Evolutionary conservation across 2,888 invertebrate genomes (phyloP), one percentile per base, ranked within the genome.

Genomic region (Sesamia inferens): DNA sequence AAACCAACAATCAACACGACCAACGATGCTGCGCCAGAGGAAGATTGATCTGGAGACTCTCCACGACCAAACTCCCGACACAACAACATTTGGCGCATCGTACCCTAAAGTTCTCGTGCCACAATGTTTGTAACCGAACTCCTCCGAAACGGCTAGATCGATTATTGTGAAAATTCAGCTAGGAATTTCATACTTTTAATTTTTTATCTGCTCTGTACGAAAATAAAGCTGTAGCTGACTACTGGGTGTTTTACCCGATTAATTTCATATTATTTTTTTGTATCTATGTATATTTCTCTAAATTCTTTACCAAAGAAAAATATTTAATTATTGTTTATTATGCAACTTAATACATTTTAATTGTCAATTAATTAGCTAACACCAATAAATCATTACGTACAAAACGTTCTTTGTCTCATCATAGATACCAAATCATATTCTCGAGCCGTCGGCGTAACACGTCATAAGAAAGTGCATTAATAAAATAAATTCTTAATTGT

Each of bases 381-480:
- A 71, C 16, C n/a, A 81, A 73, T 86, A 80, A 76, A 77, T 65
- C 62, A 66, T 59, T 83, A 71, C 31, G 44, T 68, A 65, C 67
- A 48, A 75, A 80, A 68, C 63, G 85, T 82, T 89, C 88, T 90
- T 90, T 90, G 91, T 90, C 88, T 87, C 89, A 89, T 89, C 90
- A 83, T 84, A 84, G 81, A 85, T 69, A 77, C 74, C 81, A 84
- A 83, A 79, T 78, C 74, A 83, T 86, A 84, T 86, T 86, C 85
- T 82, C 79, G 82, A 83, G 82, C 87, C 84, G 83, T 85, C 77
- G 84, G 88, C 85, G 87, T 88, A 88, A 79, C 72, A 90, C 93
- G 93, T 94, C 92, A 93, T 91, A 94, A 94, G 96, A 96, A 95
- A 96, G 95, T 96, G 94, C 93, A 95, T 94, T 94, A 94, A 94